phyloP scores from a whole-genome alignment of 2,888 invertebrate genomes.

The Chymomyza procnemis region DNA sequence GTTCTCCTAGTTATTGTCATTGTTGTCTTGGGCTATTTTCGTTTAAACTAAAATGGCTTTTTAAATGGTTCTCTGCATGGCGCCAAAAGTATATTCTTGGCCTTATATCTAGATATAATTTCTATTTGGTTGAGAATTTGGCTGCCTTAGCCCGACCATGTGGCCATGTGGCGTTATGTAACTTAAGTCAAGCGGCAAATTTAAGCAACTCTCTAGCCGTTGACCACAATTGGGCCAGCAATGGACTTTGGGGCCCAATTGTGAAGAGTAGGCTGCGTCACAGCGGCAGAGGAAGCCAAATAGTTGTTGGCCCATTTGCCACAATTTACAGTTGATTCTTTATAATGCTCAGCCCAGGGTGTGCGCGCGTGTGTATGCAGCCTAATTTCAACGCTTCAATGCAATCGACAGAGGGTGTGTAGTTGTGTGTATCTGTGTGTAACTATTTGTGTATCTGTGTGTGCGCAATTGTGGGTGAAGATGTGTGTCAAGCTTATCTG shows the following conservation, averaged over 20 bases:
- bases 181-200: conserved; percentile 57
- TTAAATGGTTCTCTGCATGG: conserved; percentile 10
- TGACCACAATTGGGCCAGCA: conserved; percentile 68
- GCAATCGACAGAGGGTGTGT: conserved; percentile 52
- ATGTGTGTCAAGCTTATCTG: conserved; percentile 57
- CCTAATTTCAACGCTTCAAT: conserved; percentile 73
- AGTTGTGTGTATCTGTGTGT: too few relatives aligned
- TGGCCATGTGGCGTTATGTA: conserved; percentile 51
- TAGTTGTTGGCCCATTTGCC: conserved; percentile 68
- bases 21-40: not conserved
- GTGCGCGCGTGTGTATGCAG: conserved; percentile 47
- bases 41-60: conserved; percentile 10
- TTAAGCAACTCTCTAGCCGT: conserved; percentile 47
- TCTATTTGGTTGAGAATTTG: not conserved
- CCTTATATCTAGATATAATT: not conserved
- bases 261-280: not conserved
- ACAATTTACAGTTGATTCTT: conserved; percentile 37
- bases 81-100: not conserved
- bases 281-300: conserved; percentile 59
- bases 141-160: not conserved
- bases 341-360: not conserved
- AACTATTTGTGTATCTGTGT: not conserved
- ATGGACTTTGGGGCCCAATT: conserved; percentile 19
- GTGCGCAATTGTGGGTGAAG: conserved; percentile 22
- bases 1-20: not conserved